A percentile compares a stretch with the other conserved stretches of the same genome.
These are phyloP conservation scores for Amaurobius ferox DNA, from an alignment of 2,888 invertebrate genomes.

Conservation along the genomic window DNA sequence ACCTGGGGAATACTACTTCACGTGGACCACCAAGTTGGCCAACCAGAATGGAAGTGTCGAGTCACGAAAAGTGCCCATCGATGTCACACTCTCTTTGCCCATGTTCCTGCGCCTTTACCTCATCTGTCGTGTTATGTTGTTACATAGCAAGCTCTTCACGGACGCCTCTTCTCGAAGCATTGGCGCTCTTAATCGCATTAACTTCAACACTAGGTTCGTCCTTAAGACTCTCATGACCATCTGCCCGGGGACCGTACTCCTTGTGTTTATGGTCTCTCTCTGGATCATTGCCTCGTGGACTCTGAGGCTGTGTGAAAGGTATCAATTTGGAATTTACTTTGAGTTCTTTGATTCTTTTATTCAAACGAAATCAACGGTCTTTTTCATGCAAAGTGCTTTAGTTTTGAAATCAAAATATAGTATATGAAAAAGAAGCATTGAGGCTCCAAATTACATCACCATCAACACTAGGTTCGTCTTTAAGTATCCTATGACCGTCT, in stretches of 20 bases:
- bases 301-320: slow-evolving; percentile 98
- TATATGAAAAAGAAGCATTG: no score
- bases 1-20: slow-evolving; percentile 96
- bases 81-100: slow-evolving; percentile 97
- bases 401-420: no score
- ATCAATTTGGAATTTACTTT: no score
- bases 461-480: no score
- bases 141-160: slow-evolving; percentile 99
- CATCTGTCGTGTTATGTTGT: slow-evolving; percentile 99
- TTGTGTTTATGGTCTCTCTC: slow-evolving; percentile 99
- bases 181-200: slow-evolving; percentile 97
- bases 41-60: slow-evolving; percentile 81
- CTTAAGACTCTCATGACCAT: slow-evolving; percentile 99
- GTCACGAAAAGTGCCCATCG: slow-evolving; percentile 87
- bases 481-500: no score
- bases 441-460: no score
- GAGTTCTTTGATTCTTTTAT: no score
- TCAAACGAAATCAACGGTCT: no score
- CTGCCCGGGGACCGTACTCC: slow-evolving; percentile 97
- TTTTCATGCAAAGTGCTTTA: no score
- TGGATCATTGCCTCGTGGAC: slow-evolving; percentile 99
- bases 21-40: slow-evolving; percentile 96
- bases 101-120: slow-evolving; percentile 99
- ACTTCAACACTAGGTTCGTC: slow-evolving; percentile 95
- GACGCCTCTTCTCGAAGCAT: slow-evolving; percentile 99